phyloP scores from a whole-genome alignment of 2,797 vertebrate genomes.

The Microcaecilia unicolor region DNA sequence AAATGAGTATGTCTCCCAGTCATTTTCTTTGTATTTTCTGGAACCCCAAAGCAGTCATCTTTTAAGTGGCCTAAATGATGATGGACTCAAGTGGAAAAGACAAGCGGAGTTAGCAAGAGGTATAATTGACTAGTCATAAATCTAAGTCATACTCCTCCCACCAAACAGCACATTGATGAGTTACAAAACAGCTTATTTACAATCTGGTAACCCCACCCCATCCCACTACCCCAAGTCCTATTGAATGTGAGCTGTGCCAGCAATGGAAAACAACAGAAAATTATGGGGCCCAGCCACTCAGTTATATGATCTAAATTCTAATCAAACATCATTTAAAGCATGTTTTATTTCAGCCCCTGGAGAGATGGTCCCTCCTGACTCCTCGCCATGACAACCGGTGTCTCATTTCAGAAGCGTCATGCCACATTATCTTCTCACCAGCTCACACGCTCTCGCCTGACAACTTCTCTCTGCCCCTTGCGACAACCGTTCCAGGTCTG shows the following conservation, averaged over 20 bases:
- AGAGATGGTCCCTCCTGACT: slow-evolving; percentile 82
- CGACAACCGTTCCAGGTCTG: slow-evolving; percentile 63
- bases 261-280: slow-evolving; percentile 21
- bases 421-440: slow-evolving; percentile 92
- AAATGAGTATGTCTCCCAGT: too few species aligned
- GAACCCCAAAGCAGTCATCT: slow-evolving; percentile 34
- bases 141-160: slow-evolving; percentile 37
- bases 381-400: slow-evolving; percentile 93
- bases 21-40: slow-evolving; percentile 37
- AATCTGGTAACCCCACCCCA: slow-evolving; percentile 2
- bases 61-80: slow-evolving; percentile 39
- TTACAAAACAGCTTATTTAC: slow-evolving; percentile 1
- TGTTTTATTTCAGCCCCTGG: slow-evolving; percentile 96
- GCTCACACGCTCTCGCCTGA: slow-evolving; percentile 86
- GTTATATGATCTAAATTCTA: slow-evolving; percentile 97
- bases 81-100: slow-evolving; percentile 40
- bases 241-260: slow-evolving; percentile 29
- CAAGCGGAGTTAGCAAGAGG: slow-evolving; percentile 30
- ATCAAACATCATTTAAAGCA: slow-evolving; percentile 99
- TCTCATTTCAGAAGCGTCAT: slow-evolving; percentile 99
- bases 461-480: slow-evolving; percentile 84
- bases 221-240: too few species aligned
- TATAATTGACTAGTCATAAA: slow-evolving; percentile 30
- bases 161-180: slow-evolving; percentile 24
- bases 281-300: slow-evolving; percentile 67